Conservation (phyloP, 2,113 vertebrate genomes). For the Patagioenas fasciata region DNA sequence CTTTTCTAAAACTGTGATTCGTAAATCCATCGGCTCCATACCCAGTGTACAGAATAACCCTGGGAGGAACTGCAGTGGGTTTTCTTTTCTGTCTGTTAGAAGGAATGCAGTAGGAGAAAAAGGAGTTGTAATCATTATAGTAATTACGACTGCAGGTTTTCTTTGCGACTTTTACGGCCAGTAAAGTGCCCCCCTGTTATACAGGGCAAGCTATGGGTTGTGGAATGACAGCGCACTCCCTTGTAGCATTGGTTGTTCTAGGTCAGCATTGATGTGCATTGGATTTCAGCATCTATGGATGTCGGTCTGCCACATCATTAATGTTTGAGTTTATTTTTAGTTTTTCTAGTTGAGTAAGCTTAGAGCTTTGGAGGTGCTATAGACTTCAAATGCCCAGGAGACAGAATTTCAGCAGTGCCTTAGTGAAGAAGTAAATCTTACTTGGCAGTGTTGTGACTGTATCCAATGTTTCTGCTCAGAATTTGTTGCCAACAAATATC, state of each 20-base stretch:
- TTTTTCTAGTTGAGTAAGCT: constrained; percentile 24
- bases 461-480: neutral
- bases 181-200: neutral
- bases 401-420: constrained; percentile 6
- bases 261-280: constrained; percentile 22
- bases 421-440: neutral
- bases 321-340: constrained; percentile 31
- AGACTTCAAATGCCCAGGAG: neutral
- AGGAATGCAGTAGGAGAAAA: neutral
- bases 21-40: neutral
- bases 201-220: neutral
- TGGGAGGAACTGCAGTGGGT: neutral
- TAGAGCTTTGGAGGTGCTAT: neutral
- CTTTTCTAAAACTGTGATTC: neutral
- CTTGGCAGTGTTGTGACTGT: neutral
- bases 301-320: constrained; percentile 6
- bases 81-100: neutral
- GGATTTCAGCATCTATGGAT: constrained; percentile 28
- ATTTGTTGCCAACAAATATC: neutral
- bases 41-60: neutral
- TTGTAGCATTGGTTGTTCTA: neutral
- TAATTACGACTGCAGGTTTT: neutral
- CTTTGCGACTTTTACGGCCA: neutral
- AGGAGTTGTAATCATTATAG: neutral
- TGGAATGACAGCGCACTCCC: neutral